phyloP scores from a whole-genome alignment of 1,140 invertebrate species.

The Dreissena polymorpha region DNA sequence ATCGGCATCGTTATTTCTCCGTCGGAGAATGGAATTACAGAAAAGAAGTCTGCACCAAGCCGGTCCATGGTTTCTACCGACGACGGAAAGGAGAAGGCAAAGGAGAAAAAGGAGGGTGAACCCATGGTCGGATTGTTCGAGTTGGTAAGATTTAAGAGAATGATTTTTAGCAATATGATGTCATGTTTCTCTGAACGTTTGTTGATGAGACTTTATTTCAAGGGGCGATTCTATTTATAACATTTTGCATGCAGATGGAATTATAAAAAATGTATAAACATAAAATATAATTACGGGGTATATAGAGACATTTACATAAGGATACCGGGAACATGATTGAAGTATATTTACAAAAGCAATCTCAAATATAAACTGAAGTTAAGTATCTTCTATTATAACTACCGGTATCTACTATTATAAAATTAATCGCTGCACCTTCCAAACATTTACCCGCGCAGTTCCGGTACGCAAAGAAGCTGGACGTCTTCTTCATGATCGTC shows the following conservation, averaged over 20 bases:
- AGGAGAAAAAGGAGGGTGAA: conserved; percentile 27
- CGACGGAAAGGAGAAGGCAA: not conserved
- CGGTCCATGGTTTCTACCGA: not conserved
- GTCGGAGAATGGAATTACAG: not conserved
- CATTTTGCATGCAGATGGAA: no score
- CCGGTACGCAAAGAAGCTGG: conserved; percentile 71
- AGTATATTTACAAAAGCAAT: not conserved
- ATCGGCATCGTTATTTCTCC: no score
- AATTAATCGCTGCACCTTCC: not conserved
- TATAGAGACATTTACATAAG: not conserved
- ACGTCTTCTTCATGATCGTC: conserved; percentile 75
- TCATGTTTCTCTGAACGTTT: no score
- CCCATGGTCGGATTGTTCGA: conserved; percentile 45
- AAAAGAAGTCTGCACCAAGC: not conserved
- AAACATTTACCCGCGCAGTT: conserved; percentile 71
- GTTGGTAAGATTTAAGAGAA: conserved; percentile 14
- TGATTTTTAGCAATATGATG: not conserved
- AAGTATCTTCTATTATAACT: not conserved
- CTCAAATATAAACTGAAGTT: not conserved
- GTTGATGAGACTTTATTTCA: not conserved
- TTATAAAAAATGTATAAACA: not conserved
- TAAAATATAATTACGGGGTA: not conserved
- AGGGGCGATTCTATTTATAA: not conserved
- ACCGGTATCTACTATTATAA: not conserved
- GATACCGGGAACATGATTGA: not conserved